Percentiles rank a stretch among this genome's conserved stretches.
These are phyloP conservation scores for Pardalotus punctatus DNA, from an alignment of 2,113 vertebrate species.

Conservation along the genomic window DNA sequence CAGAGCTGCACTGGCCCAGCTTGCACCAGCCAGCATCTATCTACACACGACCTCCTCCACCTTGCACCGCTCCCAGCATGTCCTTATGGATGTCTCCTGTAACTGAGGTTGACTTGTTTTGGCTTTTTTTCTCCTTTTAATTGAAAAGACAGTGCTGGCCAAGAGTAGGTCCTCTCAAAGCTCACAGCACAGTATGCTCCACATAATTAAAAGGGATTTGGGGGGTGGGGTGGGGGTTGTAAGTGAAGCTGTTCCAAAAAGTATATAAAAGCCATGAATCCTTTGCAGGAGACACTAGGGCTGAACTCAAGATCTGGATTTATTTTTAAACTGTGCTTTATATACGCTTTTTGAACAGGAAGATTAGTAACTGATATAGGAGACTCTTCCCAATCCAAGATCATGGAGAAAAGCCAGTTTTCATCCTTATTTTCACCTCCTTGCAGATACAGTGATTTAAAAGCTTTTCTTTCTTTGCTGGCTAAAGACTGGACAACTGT, in stretches of 20 bases:
- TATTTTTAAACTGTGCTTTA: not conserved
- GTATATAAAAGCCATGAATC: not conserved
- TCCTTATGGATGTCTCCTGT: not conserved
- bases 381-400: not conserved
- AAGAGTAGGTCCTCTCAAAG: not conserved
- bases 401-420: rapidly evolving
- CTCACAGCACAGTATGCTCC: not conserved
- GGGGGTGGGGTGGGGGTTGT: too few species aligned
- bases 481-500: not conserved
- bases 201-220: not conserved
- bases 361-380: not conserved
- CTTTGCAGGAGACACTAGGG: not conserved
- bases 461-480: not conserved
- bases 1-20: rapidly evolving
- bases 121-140: not conserved
- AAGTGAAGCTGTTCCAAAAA: not conserved
- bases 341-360: not conserved
- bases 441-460: not conserved
- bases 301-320: not conserved
- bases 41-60: not conserved
- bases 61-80: not conserved
- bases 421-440: not conserved
- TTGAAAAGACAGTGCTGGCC: not conserved
- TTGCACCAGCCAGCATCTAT: not conserved
- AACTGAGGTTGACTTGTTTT: not conserved